These are phyloP conservation scores for Chaetogeoica ovagalla DNA, from an alignment of 2,888 invertebrate genomes.

Conservation along the genomic window DNA sequence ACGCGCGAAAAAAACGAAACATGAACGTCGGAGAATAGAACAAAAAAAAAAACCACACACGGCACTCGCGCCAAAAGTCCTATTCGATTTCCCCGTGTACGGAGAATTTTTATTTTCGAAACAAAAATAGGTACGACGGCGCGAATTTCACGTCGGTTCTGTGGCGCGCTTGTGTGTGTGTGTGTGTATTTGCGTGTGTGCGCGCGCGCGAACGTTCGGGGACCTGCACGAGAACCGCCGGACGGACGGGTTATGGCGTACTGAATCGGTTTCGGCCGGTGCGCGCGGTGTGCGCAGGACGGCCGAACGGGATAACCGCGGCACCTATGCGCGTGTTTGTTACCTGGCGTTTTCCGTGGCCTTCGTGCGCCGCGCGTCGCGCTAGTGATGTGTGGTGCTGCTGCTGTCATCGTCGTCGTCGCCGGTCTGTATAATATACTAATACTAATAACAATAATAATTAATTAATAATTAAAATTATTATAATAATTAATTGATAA, in stretches of 20 bases:
- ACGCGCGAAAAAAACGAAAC: no score
- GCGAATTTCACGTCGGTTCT: no score
- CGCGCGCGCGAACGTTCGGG: constrained; percentile 15
- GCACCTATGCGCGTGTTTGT: constrained; percentile 31
- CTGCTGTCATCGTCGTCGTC: no score
- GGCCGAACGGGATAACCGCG: constrained; percentile 44
- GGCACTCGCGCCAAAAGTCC: no score
- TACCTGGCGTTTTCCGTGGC: constrained; percentile 31
- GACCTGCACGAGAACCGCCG: constrained; percentile 26
- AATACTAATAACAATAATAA: no score
- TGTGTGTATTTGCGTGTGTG: background rate
- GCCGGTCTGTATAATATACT: background rate
- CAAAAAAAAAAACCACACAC: no score
- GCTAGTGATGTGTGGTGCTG: constrained; percentile 44
- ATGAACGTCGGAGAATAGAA: no score
- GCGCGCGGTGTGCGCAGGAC: constrained; percentile 47
- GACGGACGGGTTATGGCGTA: constrained; percentile 52
- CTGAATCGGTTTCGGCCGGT: constrained; percentile 51
- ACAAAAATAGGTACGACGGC: no score
- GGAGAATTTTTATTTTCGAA: no score
- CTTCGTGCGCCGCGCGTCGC: constrained; percentile 48
- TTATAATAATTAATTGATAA: no score
- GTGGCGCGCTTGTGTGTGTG: background rate
- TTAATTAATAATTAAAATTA: no score
- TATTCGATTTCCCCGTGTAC: no score